phyloP scores from a whole-genome alignment of 2,888 invertebrate genomes.

The Nysson spinosus region DNA sequence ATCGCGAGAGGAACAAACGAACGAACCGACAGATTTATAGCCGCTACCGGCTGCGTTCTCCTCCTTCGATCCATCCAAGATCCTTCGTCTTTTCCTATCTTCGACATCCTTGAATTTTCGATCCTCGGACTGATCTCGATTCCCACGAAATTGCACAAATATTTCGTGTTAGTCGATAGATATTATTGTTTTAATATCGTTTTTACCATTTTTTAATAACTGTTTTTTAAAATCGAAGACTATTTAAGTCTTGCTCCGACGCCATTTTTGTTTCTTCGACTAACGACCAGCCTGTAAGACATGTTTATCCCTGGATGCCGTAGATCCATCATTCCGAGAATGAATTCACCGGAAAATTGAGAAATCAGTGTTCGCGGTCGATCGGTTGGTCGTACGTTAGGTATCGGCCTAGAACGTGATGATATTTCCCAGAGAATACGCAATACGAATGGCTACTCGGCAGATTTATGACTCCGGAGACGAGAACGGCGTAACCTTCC shows the following conservation, averaged over 20 bases:
- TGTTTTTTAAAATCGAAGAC: no score
- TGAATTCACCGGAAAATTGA: conserved; percentile 5
- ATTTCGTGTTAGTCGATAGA: no score
- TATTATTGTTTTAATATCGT: no score
- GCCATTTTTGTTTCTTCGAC: no score
- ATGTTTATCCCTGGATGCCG: no score
- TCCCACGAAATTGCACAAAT: no score
- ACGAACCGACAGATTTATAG: conserved; percentile 38
- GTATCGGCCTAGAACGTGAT: not conserved
- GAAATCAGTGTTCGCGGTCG: conserved; percentile 17
- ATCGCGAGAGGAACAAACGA: no score
- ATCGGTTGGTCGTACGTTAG: not conserved
- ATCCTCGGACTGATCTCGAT: no score
- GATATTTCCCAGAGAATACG: conserved; percentile 11
- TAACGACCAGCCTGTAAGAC: no score
- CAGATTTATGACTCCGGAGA: conserved; percentile 9
- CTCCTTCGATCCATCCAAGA: conserved; percentile 22
- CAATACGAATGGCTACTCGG: conserved; percentile 3
- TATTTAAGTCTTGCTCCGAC: no score
- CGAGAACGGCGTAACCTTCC: conserved; percentile 3
- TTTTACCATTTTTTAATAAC: no score
- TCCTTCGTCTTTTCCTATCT: conserved; percentile 7
- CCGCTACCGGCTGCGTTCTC: not conserved
- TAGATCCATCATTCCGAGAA: no score
- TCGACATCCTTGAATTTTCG: not conserved